These are phyloP conservation scores for Latheticus oryzae DNA, from an alignment of 2,888 invertebrate species.

Conservation along the genomic window DNA sequence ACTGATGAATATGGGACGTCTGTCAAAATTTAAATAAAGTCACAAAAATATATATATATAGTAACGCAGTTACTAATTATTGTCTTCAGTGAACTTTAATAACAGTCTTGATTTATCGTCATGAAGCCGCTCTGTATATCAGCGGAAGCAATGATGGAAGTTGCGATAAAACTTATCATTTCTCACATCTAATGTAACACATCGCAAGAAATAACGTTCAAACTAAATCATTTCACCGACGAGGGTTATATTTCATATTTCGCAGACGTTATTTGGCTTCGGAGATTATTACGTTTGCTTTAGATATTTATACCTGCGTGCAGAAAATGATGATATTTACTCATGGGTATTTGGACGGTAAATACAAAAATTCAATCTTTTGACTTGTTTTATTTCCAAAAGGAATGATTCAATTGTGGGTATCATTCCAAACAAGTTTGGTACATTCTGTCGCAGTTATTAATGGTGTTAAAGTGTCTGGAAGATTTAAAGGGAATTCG, in stretches of 20 bases:
- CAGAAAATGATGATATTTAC: conserved; percentile 26
- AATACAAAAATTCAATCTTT: too few species aligned
- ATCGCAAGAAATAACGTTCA: conserved; percentile 39
- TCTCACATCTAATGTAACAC: conserved; percentile 35
- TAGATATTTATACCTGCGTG: conserved; percentile 38
- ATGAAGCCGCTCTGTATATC: conserved; percentile 47
- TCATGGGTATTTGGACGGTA: conserved; percentile 20
- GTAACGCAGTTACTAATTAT: too few species aligned
- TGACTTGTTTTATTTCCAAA: too few species aligned
- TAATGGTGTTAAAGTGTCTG: too few species aligned
- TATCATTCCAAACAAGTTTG: too few species aligned
- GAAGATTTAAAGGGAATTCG: too few species aligned
- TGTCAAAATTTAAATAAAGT: too few species aligned
- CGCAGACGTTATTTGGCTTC: conserved; percentile 38
- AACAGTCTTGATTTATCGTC: conserved; percentile 46
- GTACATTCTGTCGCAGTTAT: too few species aligned
- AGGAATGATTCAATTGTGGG: too few species aligned
- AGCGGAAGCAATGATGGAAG: conserved; percentile 40
- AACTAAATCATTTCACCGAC: conserved; percentile 40
- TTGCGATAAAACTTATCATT: conserved; percentile 42
- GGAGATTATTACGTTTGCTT: conserved; percentile 37
- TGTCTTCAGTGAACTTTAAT: conserved; percentile 45
- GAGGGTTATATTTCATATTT: conserved; percentile 32
- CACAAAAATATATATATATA: too few species aligned
- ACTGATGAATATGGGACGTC: too few species aligned